Evolutionary conservation across 2,797 vertebrate genomes (phyloP).

Genomic region (Spheniscus humboldti): DNA sequence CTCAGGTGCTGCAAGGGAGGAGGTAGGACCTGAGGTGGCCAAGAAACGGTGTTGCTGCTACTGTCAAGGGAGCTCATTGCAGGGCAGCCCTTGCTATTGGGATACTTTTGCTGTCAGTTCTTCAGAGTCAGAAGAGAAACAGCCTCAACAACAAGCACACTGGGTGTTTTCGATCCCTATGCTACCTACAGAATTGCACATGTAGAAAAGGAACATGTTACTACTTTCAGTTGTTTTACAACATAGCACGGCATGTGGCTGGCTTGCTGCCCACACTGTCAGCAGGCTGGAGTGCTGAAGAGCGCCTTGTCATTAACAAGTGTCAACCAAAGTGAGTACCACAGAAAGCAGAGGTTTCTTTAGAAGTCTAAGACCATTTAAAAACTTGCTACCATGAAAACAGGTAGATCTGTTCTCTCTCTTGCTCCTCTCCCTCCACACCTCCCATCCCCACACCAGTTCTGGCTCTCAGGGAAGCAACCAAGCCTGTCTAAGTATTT

Average conservation of each 20-base stretch:
- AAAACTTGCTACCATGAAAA: not conserved
- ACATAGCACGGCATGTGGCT: not conserved
- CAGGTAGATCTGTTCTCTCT: not conserved
- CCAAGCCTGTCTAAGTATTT: not conserved
- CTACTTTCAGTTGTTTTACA: not conserved
- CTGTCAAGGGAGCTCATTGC: not conserved
- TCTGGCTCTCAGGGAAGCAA: not conserved
- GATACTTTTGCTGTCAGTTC: not conserved
- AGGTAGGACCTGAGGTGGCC: not conserved
- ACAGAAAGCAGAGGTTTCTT: not conserved
- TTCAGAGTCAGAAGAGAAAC: not conserved
- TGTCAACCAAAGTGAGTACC: not conserved
- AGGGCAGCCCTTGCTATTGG: fast-evolving
- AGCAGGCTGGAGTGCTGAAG: not conserved
- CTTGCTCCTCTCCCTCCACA: not conserved
- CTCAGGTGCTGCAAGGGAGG: not conserved
- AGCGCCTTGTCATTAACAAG: not conserved
- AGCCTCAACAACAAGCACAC: fast-evolving
- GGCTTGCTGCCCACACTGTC: not conserved
- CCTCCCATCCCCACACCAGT: not conserved
- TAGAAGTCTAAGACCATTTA: not conserved
- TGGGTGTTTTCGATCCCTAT: not conserved
- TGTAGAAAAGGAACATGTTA: not conserved
- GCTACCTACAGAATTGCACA: too few relatives aligned
- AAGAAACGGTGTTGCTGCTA: fast-evolving